Evolutionary conservation across 2,797 vertebrate genomes (phyloP), one percentile per base, ranked within the genome.

Genomic region (Tolypeutes matacus): DNA sequence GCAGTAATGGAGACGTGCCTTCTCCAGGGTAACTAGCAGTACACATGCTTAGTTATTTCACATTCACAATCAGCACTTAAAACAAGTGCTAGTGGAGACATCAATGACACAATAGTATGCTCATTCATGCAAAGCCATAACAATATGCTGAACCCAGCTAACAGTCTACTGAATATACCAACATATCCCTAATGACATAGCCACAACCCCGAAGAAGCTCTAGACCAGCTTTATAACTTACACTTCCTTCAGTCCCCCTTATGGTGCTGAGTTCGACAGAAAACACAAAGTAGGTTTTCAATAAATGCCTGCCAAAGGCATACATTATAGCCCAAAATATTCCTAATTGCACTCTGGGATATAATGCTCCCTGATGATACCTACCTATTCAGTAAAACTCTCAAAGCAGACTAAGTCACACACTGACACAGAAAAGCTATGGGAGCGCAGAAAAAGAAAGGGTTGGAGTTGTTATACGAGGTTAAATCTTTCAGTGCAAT

Each of bases 211-310:
- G 78, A 80, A 58, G 13, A 49, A 36, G 69, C 72, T 64, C 78
- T 77, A 77, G n/a, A 72, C 25, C 1, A 76, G 23, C 56, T 42
- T 89, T 73, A 56, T 5, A 34, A 11, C 82, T 34, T n/a, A 69
- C 7, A 64, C 3, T 51, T 89, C 65, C n/a, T 36, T 77, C 60
- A 51, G 53, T 21, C 46, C 17, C n/a, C 29, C 34, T 18, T 39
- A 75, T 3, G 13, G 64, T 13, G 36, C 39, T 29, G 21, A 5
- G 2, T 64, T 73, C 78, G 85, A 85, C 34, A 86, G 76, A 92
- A 15, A 93, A 36, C 51, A 92, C n/a, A 82, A 27, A 84, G 77
- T 2, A 83, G 23, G 42, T 64, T 78, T 82, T 73, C 42, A 64
- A 69, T 60, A 83, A 69, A 84, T 17, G 51, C 12, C 62, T 75